Percentiles rank a stretch among this genome's conserved stretches.
These are phyloP conservation scores for Gisinianus flammeolus DNA, from an alignment of 2,888 invertebrate genomes.

Conservation along the genomic window DNA sequence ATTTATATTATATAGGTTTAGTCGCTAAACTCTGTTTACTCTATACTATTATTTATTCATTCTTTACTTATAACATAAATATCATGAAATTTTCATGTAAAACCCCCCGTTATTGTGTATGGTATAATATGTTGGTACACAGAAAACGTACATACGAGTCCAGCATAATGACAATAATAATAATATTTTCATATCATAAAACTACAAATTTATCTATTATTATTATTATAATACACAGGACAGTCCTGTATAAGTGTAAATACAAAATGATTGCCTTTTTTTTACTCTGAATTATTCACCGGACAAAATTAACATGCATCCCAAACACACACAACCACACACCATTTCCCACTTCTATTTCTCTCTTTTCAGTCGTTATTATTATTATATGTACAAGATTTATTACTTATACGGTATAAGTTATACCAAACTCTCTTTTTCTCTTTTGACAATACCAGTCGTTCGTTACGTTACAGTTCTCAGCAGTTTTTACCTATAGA, in stretches of 20 bases:
- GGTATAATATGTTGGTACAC: no score
- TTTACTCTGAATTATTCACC: slow-evolving; percentile 37
- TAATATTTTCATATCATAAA: background rate
- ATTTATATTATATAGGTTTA: background rate
- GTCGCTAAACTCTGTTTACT: background rate
- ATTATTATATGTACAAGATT: no score
- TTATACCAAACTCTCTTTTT: no score
- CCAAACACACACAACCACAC: slow-evolving; percentile 23
- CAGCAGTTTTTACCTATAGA: background rate
- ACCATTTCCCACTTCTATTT: background rate
- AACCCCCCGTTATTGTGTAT: no score
- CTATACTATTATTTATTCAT: background rate
- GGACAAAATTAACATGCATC: slow-evolving; percentile 20
- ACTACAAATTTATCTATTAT: background rate
- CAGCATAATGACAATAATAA: background rate
- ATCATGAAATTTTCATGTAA: no score
- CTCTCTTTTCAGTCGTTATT: background rate
- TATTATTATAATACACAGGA: slow-evolving; percentile 2
- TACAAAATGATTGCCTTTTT: slow-evolving; percentile 38
- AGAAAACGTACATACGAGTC: background rate
- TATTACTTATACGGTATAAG: no score
- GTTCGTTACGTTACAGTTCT: slow-evolving; percentile 2
- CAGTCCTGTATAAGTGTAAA: slow-evolving; percentile 38
- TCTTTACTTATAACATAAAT: background rate
- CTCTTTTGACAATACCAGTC: no score